Evolutionary conservation across 2,888 invertebrate genomes (phyloP).

Genomic region (Dastarcus helophoroides): DNA sequence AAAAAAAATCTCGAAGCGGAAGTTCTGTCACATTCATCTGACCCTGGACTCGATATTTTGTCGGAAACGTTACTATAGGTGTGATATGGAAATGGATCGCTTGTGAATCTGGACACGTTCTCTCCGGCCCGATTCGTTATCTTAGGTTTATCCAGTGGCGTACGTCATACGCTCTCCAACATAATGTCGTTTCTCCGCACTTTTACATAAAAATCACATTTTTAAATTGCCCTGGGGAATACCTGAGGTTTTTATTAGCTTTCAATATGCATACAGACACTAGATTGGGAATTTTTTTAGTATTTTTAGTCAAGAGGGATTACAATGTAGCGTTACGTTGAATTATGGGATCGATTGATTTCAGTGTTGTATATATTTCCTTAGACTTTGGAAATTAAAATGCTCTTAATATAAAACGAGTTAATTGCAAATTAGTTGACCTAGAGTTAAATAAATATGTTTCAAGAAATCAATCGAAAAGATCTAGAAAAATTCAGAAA

Average conservation of each 20-base stretch:
- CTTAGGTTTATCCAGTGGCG: conserved; percentile 12
- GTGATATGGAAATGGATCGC: conserved; percentile 9
- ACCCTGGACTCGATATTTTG: conserved; percentile 5
- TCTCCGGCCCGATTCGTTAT: conserved; percentile 12
- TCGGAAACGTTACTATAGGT: conserved; percentile 8
- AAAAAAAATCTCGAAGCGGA: background rate
- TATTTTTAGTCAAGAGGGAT: too few relatives aligned
- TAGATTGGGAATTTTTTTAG: background rate
- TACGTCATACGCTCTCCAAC: conserved; percentile 13
- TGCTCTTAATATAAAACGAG: too few relatives aligned
- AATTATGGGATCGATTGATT: too few relatives aligned
- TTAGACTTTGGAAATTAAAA: too few relatives aligned
- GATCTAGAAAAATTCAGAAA: too few relatives aligned
- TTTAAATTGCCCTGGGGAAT: conserved; percentile 23
- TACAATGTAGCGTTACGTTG: too few relatives aligned
- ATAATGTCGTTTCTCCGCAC: conserved; percentile 11
- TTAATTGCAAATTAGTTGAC: too few relatives aligned
- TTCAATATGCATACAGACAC: background rate
- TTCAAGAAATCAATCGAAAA: too few relatives aligned
- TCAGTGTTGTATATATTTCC: too few relatives aligned
- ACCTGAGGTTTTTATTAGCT: conserved; percentile 6
- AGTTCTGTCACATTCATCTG: background rate
- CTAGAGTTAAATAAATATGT: too few relatives aligned
- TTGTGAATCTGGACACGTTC: conserved; percentile 10
- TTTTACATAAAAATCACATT: conserved; percentile 21